A percentile compares a stretch with the other conserved stretches of the same genome.
Evolutionary conservation across 2,113 vertebrate species (phyloP).

Genomic region (Sinocyclocheilus rhinocerous): DNA sequence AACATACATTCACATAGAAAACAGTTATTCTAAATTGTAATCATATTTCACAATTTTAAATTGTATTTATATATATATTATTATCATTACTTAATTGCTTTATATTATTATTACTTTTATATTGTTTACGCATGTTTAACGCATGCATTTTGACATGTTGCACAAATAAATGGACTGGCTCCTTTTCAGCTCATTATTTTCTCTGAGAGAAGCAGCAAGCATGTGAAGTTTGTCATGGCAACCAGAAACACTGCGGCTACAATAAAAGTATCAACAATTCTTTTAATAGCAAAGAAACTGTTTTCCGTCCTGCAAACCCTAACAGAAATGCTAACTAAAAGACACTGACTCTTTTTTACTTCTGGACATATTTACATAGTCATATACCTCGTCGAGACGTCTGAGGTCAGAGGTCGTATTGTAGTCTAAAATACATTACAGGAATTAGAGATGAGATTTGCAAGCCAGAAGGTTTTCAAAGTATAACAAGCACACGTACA

Average conservation of each 20-base stretch:
- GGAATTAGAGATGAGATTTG: neutral
- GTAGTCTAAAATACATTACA: neutral
- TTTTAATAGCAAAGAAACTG: neutral
- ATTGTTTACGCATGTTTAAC: neutral
- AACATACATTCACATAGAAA: neutral
- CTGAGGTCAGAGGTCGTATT: neutral
- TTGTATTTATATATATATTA: neutral
- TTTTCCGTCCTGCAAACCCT: neutral
- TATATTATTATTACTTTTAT: neutral
- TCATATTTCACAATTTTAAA: neutral
- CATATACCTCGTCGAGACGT: no score
- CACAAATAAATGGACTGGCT: neutral
- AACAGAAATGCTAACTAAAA: neutral
- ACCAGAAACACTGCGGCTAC: neutral
- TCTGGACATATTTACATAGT: neutral
- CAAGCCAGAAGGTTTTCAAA: neutral
- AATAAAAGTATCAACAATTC: neutral
- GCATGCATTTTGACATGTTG: neutral
- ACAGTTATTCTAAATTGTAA: neutral
- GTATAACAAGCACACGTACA: neutral
- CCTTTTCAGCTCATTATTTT: neutral
- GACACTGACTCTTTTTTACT: neutral
- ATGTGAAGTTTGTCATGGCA: slow-evolving; percentile 2
- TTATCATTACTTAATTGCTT: neutral
- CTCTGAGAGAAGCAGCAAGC: neutral